phyloP scores from a whole-genome alignment of 2,113 vertebrate genomes.

The Genyomyrus donnyi region DNA sequence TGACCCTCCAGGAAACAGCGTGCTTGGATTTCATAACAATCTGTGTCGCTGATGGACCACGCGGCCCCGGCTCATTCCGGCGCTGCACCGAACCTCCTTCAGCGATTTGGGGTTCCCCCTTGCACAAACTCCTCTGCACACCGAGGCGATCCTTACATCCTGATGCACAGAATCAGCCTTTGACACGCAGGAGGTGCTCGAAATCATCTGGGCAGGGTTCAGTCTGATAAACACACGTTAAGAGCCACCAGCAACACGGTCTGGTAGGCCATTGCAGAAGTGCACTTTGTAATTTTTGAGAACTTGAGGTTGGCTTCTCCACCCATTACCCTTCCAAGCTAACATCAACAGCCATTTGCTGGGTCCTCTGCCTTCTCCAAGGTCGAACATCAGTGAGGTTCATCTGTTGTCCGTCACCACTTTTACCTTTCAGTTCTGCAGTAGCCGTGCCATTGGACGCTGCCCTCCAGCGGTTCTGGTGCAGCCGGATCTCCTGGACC shows the following conservation, averaged over 20 bases:
- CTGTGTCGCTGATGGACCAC: background rate
- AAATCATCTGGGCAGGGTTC: background rate
- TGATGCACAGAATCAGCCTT: background rate
- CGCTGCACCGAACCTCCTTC: background rate
- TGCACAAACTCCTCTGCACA: background rate
- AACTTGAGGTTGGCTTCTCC: background rate
- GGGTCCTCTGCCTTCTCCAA: background rate
- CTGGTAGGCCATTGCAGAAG: background rate
- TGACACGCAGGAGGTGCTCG: background rate
- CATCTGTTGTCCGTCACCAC: background rate
- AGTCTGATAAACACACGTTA: background rate
- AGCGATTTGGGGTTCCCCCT: background rate
- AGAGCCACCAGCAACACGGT: background rate
- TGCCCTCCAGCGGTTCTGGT: slow-evolving; percentile 80
- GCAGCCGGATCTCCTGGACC: slow-evolving; percentile 85
- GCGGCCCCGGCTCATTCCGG: background rate
- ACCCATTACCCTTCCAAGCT: background rate
- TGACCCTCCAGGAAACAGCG: background rate
- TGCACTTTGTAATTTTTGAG: background rate
- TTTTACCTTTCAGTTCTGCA: slow-evolving; percentile 68
- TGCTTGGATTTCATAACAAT: background rate
- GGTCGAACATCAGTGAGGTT: background rate
- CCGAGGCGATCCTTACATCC: background rate
- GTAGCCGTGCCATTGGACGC: slow-evolving; percentile 77
- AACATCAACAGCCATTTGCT: background rate